Percentiles rank a stretch among this genome's conserved stretches.
Evolutionary conservation across 2,113 vertebrate genomes (phyloP).

Genomic region (Vulpes lagopus): DNA sequence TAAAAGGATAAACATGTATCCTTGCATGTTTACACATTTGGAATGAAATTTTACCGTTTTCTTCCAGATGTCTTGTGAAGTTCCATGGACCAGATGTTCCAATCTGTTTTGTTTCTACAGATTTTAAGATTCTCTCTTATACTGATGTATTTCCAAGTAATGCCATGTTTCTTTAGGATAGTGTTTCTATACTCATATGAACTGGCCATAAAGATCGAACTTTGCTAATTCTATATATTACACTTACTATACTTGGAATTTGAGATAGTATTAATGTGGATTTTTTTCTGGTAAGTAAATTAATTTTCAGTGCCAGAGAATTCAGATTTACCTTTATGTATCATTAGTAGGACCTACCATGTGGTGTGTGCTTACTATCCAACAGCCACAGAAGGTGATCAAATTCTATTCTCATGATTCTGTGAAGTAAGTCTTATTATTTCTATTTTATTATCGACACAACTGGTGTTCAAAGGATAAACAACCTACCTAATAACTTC

Average conservation of each 20-base stretch:
- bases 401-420: not conserved
- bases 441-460: not conserved
- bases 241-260: not conserved
- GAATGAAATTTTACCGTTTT: not conserved
- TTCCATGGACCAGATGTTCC: not conserved
- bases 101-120: not conserved
- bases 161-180: not conserved
- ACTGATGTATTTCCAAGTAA: not conserved
- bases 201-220: not conserved
- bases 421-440: not conserved
- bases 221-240: not conserved
- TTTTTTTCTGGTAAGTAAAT: not conserved
- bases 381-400: not conserved
- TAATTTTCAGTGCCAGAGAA: not conserved
- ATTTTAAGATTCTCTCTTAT: not conserved
- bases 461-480: not conserved
- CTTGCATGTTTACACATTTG: not conserved
- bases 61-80: not conserved
- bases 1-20: constrained; percentile 41
- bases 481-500: not conserved
- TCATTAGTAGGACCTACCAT: not conserved
- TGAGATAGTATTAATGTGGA: not conserved
- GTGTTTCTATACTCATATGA: not conserved
- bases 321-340: not conserved
- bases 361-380: not conserved